phyloP scores from a whole-genome alignment of 2,113 vertebrate species.

The Polypterus senegalus region DNA sequence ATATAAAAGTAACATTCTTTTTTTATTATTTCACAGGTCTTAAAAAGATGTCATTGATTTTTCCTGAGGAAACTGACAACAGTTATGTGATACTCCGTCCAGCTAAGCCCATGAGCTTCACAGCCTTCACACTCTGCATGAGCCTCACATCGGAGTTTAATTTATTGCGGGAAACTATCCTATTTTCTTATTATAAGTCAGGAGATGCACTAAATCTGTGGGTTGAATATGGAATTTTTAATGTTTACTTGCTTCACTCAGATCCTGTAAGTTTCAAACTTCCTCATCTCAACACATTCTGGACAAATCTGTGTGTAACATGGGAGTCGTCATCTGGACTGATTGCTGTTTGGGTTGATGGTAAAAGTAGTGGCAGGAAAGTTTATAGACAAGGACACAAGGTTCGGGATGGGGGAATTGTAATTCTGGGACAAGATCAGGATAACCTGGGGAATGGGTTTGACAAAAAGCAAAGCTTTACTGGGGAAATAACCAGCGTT shows the following conservation, averaged over 20 bases:
- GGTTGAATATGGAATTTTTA: conserved; percentile 47
- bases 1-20: too few species aligned
- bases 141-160: conserved; percentile 47
- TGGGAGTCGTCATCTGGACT: conserved; percentile 52
- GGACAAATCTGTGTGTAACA: conserved; percentile 55
- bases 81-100: conserved; percentile 52
- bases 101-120: conserved; percentile 41
- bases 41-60: conserved; percentile 44
- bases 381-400: conserved; percentile 48
- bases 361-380: conserved; percentile 49
- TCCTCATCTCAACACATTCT: conserved; percentile 45
- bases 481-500: conserved; percentile 54
- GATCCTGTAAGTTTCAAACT: conserved; percentile 44
- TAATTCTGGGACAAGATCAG: conserved; percentile 54
- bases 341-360: conserved; percentile 48
- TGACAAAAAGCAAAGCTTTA: conserved; percentile 49
- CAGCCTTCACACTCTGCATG: conserved; percentile 57
- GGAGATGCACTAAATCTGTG: conserved; percentile 59
- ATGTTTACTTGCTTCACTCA: conserved; percentile 44
- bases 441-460: conserved; percentile 44
- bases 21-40: conserved; percentile 30
- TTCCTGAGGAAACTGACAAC: conserved; percentile 55
- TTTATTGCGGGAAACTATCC: conserved; percentile 47
- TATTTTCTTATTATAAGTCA: conserved; percentile 57
- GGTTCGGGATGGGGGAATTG: conserved; percentile 41